A percentile compares a stretch with the other conserved stretches of the same genome.
Conservation (phyloP, 1,140 invertebrate species). For the Brachionus angularis region DNA sequence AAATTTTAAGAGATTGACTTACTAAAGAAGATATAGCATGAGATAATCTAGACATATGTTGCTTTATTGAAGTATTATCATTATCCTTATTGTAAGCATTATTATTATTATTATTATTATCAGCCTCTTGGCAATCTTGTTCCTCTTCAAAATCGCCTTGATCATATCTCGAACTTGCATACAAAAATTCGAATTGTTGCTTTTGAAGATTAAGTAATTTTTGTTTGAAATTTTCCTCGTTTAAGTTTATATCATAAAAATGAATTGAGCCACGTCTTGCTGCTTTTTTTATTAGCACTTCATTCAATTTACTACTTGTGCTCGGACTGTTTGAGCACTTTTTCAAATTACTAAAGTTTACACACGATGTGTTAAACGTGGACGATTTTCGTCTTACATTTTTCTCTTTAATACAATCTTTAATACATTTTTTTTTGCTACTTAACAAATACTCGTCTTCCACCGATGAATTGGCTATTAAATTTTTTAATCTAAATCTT, state of each 20-base stretch:
- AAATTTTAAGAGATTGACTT: too few species aligned
- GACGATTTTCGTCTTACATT: slow-evolving; percentile 27
- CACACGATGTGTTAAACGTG: background rate
- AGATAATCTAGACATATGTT: background rate
- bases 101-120: background rate
- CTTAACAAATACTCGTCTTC: too few species aligned
- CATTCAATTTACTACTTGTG: background rate
- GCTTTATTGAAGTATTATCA: background rate
- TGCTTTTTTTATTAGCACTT: slow-evolving; percentile 3
- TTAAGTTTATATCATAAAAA: background rate
- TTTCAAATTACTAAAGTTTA: background rate
- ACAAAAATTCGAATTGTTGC: slow-evolving; percentile 4
- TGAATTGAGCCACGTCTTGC: slow-evolving; percentile 13
- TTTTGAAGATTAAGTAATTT: slow-evolving; percentile 11
- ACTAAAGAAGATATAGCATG: slow-evolving; percentile 40
- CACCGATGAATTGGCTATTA: background rate
- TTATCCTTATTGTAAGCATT: background rate
- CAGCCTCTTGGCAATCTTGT: background rate
- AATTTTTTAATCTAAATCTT: too few species aligned
- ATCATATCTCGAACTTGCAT: background rate
- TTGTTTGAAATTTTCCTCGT: background rate
- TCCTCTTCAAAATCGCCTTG: too few species aligned
- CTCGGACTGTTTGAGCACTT: background rate
- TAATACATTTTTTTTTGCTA: too few species aligned
- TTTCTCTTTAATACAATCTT: slow-evolving; percentile 18